These are phyloP conservation scores for Sebastes alutus DNA, from an alignment of 2,797 vertebrate genomes.

Conservation along the genomic window DNA sequence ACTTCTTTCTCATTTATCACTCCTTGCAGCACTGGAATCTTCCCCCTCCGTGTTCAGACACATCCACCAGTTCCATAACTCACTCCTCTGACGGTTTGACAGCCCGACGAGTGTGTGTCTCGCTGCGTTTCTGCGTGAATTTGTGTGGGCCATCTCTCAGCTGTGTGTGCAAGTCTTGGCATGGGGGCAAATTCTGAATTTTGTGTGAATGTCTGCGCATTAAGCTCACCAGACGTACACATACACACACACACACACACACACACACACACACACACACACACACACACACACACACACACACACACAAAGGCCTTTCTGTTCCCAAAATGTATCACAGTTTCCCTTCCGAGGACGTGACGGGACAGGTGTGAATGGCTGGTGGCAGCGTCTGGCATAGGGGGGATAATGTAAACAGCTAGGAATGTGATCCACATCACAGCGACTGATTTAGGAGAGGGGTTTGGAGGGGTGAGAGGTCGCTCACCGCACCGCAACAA, in stretches of 20 bases:
- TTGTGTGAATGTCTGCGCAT: slow-evolving; percentile 44
- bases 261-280: slow-evolving; percentile 39
- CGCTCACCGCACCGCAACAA: slow-evolving; percentile 54
- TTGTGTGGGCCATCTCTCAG: slow-evolving; percentile 61
- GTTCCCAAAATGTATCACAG: slow-evolving; percentile 74
- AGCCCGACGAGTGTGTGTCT: slow-evolving; percentile 41
- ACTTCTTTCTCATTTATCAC: slow-evolving; percentile 73
- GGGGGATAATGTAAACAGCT: slow-evolving; percentile 74
- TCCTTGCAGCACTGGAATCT: slow-evolving; percentile 61
- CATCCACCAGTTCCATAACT: slow-evolving; percentile 74
- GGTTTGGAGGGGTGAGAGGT: slow-evolving; percentile 53
- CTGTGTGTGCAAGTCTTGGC: slow-evolving; percentile 31
- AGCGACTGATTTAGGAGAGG: slow-evolving; percentile 67
- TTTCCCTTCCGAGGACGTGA: slow-evolving; percentile 68
- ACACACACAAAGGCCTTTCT: slow-evolving; percentile 67
- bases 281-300: neutral
- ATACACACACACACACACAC: neutral
- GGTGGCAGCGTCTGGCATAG: slow-evolving; percentile 54
- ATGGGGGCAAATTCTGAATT: slow-evolving; percentile 30
- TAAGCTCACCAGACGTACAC: slow-evolving; percentile 29
- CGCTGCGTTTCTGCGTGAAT: slow-evolving; percentile 31
- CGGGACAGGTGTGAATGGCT: slow-evolving; percentile 80
- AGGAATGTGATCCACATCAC: slow-evolving; percentile 79
- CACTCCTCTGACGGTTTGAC: slow-evolving; percentile 61
- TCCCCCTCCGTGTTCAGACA: slow-evolving; percentile 69